Percentiles rank a stretch among this genome's conserved stretches.
These are phyloP conservation scores for Noturus placidus DNA, from an alignment of 2,113 vertebrate species.

Conservation along the genomic window DNA sequence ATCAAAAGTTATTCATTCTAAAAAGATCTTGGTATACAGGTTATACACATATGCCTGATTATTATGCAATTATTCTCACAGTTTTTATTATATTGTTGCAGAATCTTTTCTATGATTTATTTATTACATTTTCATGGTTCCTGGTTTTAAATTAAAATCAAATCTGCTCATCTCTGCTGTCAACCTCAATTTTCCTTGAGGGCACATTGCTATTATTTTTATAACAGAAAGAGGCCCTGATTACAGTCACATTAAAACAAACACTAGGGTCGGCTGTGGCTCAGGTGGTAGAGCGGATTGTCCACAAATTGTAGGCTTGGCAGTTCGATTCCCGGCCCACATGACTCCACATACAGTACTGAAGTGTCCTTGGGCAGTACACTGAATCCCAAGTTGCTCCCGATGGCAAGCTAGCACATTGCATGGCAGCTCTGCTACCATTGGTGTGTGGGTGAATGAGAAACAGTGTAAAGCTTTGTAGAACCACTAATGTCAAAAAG, in stretches of 20 bases:
- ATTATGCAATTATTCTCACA: background rate
- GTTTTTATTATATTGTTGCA: background rate
- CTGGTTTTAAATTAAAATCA: conserved; percentile 11
- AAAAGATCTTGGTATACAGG: background rate
- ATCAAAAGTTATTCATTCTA: background rate
- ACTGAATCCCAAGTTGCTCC: no score
- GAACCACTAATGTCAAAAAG: no score
- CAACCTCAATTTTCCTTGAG: conserved; percentile 9
- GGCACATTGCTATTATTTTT: background rate
- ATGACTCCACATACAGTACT: no score
- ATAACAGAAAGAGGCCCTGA: no score
- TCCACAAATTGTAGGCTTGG: no score
- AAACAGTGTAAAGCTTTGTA: no score
- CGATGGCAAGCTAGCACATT: no score
- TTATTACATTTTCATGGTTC: conserved; percentile 4
- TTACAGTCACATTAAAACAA: conserved; percentile 30
- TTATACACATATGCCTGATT: background rate
- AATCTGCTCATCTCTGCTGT: background rate
- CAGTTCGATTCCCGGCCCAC: no score
- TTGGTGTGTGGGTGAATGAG: no score
- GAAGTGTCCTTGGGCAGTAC: no score
- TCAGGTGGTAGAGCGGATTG: no score
- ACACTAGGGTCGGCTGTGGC: background rate
- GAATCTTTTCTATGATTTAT: background rate
- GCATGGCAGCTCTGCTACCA: no score